Evolutionary conservation across 2,888 invertebrate species (phyloP), one percentile per base, ranked within the genome.

Genomic region (Muscina levida): DNA sequence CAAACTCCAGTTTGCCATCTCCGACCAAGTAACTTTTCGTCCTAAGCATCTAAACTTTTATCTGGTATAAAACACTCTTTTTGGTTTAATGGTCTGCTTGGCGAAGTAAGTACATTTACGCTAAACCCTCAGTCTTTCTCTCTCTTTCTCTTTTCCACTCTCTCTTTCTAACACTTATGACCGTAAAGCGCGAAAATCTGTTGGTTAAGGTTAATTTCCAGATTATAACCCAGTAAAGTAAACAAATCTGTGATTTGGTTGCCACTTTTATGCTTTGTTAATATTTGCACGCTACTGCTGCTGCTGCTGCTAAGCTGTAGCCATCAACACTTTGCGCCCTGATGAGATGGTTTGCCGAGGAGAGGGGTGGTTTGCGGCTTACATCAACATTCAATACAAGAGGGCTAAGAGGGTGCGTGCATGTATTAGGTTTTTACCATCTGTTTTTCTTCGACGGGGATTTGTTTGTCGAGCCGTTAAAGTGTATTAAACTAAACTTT

Each of bases 391-490:
- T 62, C 71, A 67, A 71, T 72, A 74, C n/a, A n/a, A n/a, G n/a
- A 72, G 31, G 31, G 31, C 8, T 31, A 5, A 5, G 3, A 8
- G 31, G 31, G 31, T 62, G 39, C 22, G 22, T 62, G 22, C 26
- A 13, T n/a, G 39, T 10, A 19, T 31, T 53, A 17, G 17, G 17
- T 10, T 31, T 3, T 53, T 53, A n/a, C 19, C 19, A 17, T 17
- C 11, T 22, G 17, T 53, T 66, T 53, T 44, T 24, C 44, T 62
- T 53, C 19, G 19, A 19, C 42, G 13, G 39, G 39, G 87, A 87
- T 88, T 89, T 89, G 89, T 89, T 89, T 89, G 87, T 84, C 81
- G 85, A 86, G 85, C 88, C 88, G 88, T 89, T 88, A 87, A 88
- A 87, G 86, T 87, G 85, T 88, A 88, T 88, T 86, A 88, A 88